Conservation (phyloP, 2,888 invertebrate genomes). For the Pyrrhia umbra region DNA sequence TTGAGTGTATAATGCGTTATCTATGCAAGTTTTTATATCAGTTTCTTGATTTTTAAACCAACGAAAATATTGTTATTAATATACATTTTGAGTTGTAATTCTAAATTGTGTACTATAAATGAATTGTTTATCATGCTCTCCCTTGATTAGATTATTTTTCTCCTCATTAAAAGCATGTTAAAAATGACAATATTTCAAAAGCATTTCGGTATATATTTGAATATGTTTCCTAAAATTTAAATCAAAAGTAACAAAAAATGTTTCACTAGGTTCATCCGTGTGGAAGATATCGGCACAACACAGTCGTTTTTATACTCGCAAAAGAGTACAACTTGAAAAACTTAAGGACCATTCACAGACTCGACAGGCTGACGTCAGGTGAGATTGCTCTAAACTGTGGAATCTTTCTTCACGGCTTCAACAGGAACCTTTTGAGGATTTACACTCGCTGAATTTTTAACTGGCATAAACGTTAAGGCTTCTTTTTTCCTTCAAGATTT, state of each 20-base stretch:
- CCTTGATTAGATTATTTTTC: neutral
- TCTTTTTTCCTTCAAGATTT: constrained; percentile 16
- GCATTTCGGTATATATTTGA: neutral
- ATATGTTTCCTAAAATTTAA: neutral
- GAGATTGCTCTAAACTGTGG: constrained; percentile 56
- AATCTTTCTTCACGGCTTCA: constrained; percentile 26
- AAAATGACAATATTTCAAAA: neutral
- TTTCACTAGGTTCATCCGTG: constrained; percentile 97
- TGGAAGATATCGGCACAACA: constrained; percentile 99
- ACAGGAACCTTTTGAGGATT: constrained; percentile 25
- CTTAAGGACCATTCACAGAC: constrained; percentile 97
- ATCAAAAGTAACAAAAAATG: constrained; percentile 47
- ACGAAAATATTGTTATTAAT: constrained; percentile 2
- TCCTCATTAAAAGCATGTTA: constrained; percentile 32
- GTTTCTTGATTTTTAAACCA: constrained; percentile 8
- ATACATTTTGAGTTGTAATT: constrained; percentile 11
- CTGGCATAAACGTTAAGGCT: constrained; percentile 11
- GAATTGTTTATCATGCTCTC: neutral
- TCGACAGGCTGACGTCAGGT: constrained; percentile 99
- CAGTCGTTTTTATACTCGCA: constrained; percentile 98
- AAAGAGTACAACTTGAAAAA: constrained; percentile 98
- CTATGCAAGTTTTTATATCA: constrained; percentile 4
- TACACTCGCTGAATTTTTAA: constrained; percentile 19
- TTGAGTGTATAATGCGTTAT: constrained; percentile 14
- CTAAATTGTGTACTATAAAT: neutral